phyloP scores from a whole-genome alignment of 2,888 invertebrate genomes.

The Dicyrtomina minuta region DNA sequence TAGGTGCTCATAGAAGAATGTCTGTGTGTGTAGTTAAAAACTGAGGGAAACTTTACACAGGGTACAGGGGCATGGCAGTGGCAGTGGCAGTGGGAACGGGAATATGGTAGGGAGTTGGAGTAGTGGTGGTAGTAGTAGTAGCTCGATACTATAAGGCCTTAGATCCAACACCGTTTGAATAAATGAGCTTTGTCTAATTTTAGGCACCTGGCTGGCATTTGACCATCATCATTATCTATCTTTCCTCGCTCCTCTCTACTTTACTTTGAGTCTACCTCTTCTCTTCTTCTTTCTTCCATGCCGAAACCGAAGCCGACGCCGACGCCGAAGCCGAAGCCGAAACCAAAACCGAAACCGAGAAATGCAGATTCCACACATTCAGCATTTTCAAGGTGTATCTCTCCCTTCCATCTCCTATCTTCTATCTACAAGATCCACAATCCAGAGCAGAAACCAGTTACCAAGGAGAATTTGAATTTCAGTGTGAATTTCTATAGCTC shows the following conservation, averaged over 20 bases:
- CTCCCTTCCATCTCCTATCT: neutral
- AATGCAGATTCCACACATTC: slow-evolving; percentile 8
- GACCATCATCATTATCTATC: slow-evolving; percentile 35
- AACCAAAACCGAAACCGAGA: too few relatives aligned
- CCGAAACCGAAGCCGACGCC: neutral
- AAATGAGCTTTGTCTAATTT: slow-evolving; percentile 30
- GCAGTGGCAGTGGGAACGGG: too few relatives aligned
- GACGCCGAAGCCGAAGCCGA: neutral
- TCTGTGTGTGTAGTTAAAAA: too few relatives aligned
- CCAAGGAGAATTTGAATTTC: neutral
- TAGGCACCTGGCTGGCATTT: slow-evolving; percentile 34
- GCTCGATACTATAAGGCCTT: too few relatives aligned
- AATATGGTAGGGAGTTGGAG: too few relatives aligned
- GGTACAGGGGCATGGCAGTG: too few relatives aligned
- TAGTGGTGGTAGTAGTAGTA: too few relatives aligned
- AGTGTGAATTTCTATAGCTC: neutral
- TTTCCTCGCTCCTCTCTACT: neutral
- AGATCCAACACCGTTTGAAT: slow-evolving; percentile 6
- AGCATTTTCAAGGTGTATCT: slow-evolving; percentile 19
- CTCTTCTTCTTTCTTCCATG: slow-evolving; percentile 4
- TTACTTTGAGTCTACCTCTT: slow-evolving; percentile 1
- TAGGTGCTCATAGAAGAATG: too few relatives aligned
- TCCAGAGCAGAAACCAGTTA: neutral
- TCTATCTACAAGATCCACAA: neutral
- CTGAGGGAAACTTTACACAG: too few relatives aligned